phyloP scores from a whole-genome alignment of 2,888 invertebrate genomes.

The Chymomyza procnemis region DNA sequence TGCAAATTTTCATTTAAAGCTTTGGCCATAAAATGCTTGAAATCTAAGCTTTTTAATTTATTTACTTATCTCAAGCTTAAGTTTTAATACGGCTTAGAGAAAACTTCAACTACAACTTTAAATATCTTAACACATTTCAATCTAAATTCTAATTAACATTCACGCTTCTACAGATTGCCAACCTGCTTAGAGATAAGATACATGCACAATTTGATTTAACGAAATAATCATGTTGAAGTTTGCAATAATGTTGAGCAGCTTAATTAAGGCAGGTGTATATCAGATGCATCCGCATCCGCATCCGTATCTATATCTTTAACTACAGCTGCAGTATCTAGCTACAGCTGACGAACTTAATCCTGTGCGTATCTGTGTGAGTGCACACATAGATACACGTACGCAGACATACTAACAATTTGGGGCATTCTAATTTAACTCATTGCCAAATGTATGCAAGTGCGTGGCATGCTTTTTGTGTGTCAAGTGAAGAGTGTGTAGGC shows the following conservation, averaged over 20 bases:
- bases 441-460: conserved; percentile 10
- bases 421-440: neutral
- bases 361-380: neutral
- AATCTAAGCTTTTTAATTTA: no score
- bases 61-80: no score
- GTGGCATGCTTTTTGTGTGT: conserved; percentile 9
- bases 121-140: neutral
- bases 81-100: no score
- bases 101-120: no score
- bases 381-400: neutral
- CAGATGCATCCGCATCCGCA: neutral
- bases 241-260: neutral
- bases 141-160: neutral
- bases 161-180: neutral
- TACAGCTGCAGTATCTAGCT: neutral
- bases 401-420: no score
- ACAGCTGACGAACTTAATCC: neutral
- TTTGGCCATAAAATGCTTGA: no score
- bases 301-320: neutral
- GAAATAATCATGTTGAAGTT: neutral
- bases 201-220: neutral
- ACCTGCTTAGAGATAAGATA: no score
- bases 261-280: neutral
- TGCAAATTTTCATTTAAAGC: no score
- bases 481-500: neutral